phyloP scores from a whole-genome alignment of 2,888 invertebrate species.

The Ophion ellenae region DNA sequence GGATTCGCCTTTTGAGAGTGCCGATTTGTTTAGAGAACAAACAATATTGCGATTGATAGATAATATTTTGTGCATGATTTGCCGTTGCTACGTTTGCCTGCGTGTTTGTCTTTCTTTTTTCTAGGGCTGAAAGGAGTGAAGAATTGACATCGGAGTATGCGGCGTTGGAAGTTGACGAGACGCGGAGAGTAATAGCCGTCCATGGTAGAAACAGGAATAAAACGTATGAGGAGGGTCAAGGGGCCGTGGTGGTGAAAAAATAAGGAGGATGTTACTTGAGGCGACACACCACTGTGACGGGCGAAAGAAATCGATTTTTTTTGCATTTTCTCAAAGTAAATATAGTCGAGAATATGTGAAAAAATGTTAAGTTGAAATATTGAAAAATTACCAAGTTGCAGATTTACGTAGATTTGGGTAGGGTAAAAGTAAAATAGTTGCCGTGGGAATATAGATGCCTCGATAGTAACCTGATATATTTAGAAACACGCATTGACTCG shows the following conservation, averaged over 20 bases:
- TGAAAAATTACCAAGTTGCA: no score
- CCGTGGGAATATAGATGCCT: no score
- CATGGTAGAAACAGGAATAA: not conserved
- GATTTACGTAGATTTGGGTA: no score
- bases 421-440: no score
- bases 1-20: not conserved
- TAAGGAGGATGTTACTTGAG: not conserved
- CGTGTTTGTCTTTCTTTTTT: not conserved
- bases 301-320: no score
- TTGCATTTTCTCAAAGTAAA: no score
- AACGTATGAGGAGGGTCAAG: not conserved
- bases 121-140: not conserved
- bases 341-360: no score
- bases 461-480: no score
- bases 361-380: no score
- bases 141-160: not conserved
- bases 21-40: not conserved
- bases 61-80: not conserved
- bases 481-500: no score
- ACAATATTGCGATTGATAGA: not conserved
- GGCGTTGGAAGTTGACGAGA: not conserved
- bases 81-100: not conserved
- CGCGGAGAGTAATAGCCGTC: not conserved
- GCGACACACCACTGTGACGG: no score
- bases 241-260: not conserved